These are phyloP conservation scores for Enteromius paludinosus DNA, from an alignment of 2,797 vertebrate species.

Conservation along the genomic window DNA sequence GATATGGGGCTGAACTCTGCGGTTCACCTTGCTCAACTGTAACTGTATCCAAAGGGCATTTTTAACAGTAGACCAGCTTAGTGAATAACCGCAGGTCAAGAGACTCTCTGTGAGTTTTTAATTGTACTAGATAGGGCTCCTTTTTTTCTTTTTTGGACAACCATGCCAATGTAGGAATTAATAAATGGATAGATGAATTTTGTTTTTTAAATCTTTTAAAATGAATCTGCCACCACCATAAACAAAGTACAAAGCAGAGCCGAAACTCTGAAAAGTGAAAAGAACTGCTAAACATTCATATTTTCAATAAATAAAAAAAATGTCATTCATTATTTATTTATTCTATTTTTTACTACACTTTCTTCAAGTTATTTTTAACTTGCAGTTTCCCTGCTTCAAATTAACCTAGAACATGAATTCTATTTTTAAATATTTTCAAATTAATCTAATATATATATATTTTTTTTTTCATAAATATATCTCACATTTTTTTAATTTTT, in stretches of 20 bases:
- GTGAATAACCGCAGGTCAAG: constrained; percentile 22
- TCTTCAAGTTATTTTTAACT: neutral
- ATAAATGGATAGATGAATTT: neutral
- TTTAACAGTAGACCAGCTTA: constrained; percentile 20
- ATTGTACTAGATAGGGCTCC: neutral
- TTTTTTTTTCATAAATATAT: no score
- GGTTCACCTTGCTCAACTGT: constrained; percentile 40
- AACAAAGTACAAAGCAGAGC: neutral
- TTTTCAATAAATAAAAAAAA: no score
- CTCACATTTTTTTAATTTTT: no score
- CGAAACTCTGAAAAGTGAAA: neutral
- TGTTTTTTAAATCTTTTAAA: neutral
- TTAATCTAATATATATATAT: no score
- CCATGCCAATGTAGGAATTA: neutral
- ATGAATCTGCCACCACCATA: neutral
- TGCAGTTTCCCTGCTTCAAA: neutral
- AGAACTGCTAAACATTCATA: neutral
- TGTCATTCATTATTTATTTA: neutral
- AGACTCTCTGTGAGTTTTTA: constrained; percentile 1
- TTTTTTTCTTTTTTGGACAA: neutral
- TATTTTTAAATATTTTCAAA: no score
- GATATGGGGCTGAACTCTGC: constrained; percentile 63
- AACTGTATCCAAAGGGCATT: constrained; percentile 53
- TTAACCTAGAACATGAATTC: no score
- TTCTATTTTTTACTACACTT: neutral